Base-by-base conservation (phyloP, 2,797 vertebrate species). In the Chlorospingus semifuscus region DNA sequence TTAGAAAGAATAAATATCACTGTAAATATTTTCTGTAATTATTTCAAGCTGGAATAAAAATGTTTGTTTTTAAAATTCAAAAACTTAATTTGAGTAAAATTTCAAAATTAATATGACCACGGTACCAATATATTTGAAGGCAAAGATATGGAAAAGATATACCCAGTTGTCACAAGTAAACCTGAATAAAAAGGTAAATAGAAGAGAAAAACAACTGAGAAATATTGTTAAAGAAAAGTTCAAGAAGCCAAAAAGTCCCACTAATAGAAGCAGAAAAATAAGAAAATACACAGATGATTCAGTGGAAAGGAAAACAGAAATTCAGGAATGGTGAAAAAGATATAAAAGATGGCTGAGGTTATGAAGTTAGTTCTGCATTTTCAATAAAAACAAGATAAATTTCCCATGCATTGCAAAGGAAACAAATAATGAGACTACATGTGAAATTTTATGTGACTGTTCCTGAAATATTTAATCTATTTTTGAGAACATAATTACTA, bases 401-500 rank as follows among this genome's bases (percentile, higher is more conserved):
- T 90, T 64, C n/a, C 34, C 36, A 44, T 20, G 20, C 24, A 75
- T 36, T 83, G 46, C 27, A 92, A 86, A 15, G 39, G 39, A 89
- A 30, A 87, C 20, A 78, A 89, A 77, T 81, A 55, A 89, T 49
- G 11, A 83, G 47, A 88, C 20, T 46, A 18, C 9, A 21, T 11
- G 15, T 69, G 53, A 78, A 89, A 69, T 76, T 59, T 59, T 69
- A 66, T 79, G 36, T 42, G 56, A 80, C 49, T 76, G 39, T 68
- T 92, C 32, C n/a, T 76, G 81, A 95, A 95, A 87, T 87, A 95
- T 66, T 84, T 86, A 76, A 74, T 70, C 56, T 69, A 21, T 75
- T 92, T 90, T 87, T 93, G 49, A 82, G 68, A 93, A 89, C 20
- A 55, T 80, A 95, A 94, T 94, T 72, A 69, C 50, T 34, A 89